Conservation (phyloP, 1,140 invertebrate species). For the Achatina immaculata region DNA sequence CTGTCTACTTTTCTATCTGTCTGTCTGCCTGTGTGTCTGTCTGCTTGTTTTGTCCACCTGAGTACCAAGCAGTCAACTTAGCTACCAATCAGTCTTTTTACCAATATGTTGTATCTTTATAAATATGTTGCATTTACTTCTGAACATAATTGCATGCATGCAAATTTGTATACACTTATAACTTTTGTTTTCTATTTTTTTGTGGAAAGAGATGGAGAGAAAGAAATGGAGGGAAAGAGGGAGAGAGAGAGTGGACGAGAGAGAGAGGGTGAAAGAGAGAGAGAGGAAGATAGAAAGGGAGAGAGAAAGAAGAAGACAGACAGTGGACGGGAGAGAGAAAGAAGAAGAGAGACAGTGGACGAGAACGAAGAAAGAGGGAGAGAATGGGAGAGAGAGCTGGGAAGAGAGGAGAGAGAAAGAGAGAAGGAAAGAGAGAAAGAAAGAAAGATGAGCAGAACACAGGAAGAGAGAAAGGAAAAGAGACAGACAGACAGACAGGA, state of each 20-base stretch:
- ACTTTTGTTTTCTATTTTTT: too few relatives aligned
- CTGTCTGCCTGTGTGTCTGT: too few relatives aligned
- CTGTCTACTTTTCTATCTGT: too few relatives aligned
- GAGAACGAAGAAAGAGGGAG: neutral
- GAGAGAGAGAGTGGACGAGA: neutral
- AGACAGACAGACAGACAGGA: too few relatives aligned
- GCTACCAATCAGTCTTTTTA: too few relatives aligned
- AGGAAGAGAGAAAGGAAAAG: too few relatives aligned
- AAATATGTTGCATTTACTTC: too few relatives aligned
- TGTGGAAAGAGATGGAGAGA: neutral
- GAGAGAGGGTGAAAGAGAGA: neutral
- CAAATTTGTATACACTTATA: too few relatives aligned
- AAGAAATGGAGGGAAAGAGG: neutral
- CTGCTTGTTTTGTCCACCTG: too few relatives aligned
- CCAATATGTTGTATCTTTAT: too few relatives aligned
- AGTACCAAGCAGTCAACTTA: too few relatives aligned
- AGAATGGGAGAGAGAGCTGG: neutral
- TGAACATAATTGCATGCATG: too few relatives aligned
- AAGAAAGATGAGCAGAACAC: neutral
- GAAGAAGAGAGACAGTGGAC: slow-evolving; percentile 69
- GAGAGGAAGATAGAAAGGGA: neutral
- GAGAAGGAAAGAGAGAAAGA: neutral
- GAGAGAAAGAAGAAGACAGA: slow-evolving; percentile 47
- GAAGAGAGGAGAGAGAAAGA: neutral
- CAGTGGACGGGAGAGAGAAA: neutral